Percentiles rank a stretch among this genome's conserved stretches.
Evolutionary conservation across 2,888 invertebrate genomes (phyloP).

Genomic region (Dynastes tityus): DNA sequence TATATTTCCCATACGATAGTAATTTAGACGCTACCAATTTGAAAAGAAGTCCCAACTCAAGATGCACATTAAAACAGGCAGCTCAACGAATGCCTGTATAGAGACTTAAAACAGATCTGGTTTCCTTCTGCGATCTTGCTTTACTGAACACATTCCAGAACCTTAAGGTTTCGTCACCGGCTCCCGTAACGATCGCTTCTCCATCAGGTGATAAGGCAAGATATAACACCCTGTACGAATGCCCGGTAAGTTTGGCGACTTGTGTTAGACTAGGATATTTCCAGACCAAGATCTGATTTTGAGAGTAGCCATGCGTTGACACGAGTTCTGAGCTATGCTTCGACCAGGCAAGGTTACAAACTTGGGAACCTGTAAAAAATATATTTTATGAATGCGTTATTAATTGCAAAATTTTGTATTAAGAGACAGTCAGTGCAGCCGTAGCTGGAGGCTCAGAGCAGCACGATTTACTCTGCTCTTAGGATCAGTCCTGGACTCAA

Average conservation of each 20-base stretch:
- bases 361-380: constrained; percentile 85
- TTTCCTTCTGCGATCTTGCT: constrained; percentile 94
- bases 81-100: constrained; percentile 89
- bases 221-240: constrained; percentile 96
- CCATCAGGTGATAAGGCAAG: constrained; percentile 98
- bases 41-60: not conserved
- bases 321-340: constrained; percentile 98
- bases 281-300: constrained; percentile 99
- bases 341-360: constrained; percentile 99
- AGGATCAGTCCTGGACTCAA: no score
- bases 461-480: no score
- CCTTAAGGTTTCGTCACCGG: constrained; percentile 97
- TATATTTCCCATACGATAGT: constrained; percentile 1
- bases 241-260: constrained; percentile 97
- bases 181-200: constrained; percentile 98
- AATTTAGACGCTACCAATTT: constrained; percentile 20
- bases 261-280: constrained; percentile 98
- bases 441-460: no score
- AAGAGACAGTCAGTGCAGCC: no score
- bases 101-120: constrained; percentile 92
- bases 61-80: not conserved
- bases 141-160: constrained; percentile 99
- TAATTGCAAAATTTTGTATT: no score
- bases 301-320: constrained; percentile 98
- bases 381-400: not conserved